phyloP scores from a whole-genome alignment of 2,797 vertebrate genomes.

The Microcaecilia unicolor region DNA sequence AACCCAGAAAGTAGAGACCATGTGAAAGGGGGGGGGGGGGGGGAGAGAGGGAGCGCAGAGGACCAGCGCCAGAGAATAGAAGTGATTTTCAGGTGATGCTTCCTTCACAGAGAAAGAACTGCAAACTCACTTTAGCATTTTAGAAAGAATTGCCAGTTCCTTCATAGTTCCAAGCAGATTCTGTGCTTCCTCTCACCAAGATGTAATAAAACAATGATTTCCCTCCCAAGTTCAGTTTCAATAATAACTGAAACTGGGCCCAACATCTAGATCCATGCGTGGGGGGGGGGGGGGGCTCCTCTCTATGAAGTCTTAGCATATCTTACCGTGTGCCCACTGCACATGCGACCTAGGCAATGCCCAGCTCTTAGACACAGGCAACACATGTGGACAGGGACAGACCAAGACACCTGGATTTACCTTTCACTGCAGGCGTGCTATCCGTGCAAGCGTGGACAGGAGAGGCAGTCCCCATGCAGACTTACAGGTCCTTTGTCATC shows the following conservation, averaged over 20 bases:
- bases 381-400: fast-evolving
- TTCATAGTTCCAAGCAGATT: not conserved
- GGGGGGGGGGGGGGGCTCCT: no score
- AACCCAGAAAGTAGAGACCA: no score
- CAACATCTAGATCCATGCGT: no score
- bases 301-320: no score
- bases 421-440: not conserved
- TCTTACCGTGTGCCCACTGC: no score
- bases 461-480: fast-evolving
- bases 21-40: no score
- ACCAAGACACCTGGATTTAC: not conserved
- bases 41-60: not conserved
- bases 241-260: not conserved
- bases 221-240: not conserved
- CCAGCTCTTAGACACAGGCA: not conserved
- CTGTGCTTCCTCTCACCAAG: fast-evolving
- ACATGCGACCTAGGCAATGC: not conserved
- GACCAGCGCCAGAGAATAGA: no score
- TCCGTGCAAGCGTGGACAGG: not conserved
- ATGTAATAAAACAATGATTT: not conserved
- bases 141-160: no score
- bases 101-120: not conserved
- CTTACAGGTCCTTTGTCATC: no score
- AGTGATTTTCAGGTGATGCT: not conserved
- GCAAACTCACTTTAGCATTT: no score